Evolutionary conservation across 1,140 invertebrate species (phyloP), one percentile per base, ranked within the genome.

Genomic region (Hestina assimilis): DNA sequence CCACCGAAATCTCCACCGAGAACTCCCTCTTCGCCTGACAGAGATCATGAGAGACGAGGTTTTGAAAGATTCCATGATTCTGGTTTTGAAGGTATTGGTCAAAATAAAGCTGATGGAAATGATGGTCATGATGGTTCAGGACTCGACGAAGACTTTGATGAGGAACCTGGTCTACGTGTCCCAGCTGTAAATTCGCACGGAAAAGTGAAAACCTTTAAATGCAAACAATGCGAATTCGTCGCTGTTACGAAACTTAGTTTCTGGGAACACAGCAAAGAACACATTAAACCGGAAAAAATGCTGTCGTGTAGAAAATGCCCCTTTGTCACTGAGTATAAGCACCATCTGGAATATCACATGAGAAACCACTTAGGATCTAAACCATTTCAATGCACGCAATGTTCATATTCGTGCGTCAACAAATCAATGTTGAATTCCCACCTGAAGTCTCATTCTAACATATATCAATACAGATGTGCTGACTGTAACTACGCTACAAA

Each of bases 371-470:
- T 94, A 66, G 97, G 97, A 4, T 95, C 95, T 0, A 99, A 99
- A 73, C 98, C 98, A 0, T 99, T 97, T 90, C 97, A 98, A 75
- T 99, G 99, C 83, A 90, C 92, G 42, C 95, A 98, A 68, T 99
- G 97, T 84, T 91, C 92, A 8, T 99, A 99, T 73, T 92, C 93
- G 0, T 99, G 98, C 76, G 98, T 99, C 2, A 99, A 99, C 88
- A 99, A 99, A 79, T 99, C 98, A 0, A 99, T 99, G 99, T 90
- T 99, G 7, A 99, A 99, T 78, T 98, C 97, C 0, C 99, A 99
- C 74, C 92, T 99, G 69, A 99, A 99, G 79, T 98, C 96, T 0
- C 99, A 99, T 82, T 99, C 97, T 0, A 97, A 96, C 59, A 89
- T 99, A 0, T 99, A 99, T 74, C 98, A 98, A 72, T 99, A 98